phyloP scores from a whole-genome alignment of 2,797 vertebrate genomes.

The Syngnathus acus region DNA sequence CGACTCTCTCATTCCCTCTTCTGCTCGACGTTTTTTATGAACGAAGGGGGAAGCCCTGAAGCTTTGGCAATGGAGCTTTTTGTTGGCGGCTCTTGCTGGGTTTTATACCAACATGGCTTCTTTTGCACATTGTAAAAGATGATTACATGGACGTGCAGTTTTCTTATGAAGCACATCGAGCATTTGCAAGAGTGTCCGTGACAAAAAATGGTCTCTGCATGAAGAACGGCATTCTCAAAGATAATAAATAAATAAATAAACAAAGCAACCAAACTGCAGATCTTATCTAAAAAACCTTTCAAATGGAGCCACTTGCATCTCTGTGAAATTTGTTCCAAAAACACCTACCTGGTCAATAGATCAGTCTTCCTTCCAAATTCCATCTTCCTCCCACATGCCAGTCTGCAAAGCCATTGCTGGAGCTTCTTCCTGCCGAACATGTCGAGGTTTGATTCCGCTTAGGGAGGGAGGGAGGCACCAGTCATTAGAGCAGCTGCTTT shows the following conservation, averaged over 20 bases:
- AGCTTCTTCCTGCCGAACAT: constrained; percentile 26
- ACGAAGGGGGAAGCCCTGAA: constrained; percentile 76
- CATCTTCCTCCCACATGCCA: constrained; percentile 35
- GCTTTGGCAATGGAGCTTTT: constrained; percentile 67
- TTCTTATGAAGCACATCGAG: not conserved
- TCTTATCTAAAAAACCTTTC: no score
- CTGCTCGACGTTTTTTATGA: constrained; percentile 60
- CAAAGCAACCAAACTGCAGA: no score
- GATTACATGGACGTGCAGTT: constrained; percentile 51
- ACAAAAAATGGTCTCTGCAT: no score
- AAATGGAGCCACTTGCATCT: no score
- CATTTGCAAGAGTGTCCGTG: not conserved
- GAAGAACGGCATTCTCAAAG: no score
- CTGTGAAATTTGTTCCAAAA: not conserved
- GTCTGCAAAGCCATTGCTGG: constrained; percentile 45
- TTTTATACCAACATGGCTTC: not conserved
- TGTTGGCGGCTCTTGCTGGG: constrained; percentile 25
- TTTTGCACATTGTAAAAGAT: constrained; percentile 18
- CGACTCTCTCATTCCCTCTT: constrained; percentile 44
- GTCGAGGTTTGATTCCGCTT: constrained; percentile 1
- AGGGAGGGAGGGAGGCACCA: constrained; percentile 11
- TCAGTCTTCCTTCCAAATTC: constrained; percentile 48
- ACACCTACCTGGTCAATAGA: constrained; percentile 44
- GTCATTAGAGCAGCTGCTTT: constrained; percentile 47
- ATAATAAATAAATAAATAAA: no score